Conservation (phyloP, 2,113 vertebrate genomes). For the Hypanus sabinus region DNA sequence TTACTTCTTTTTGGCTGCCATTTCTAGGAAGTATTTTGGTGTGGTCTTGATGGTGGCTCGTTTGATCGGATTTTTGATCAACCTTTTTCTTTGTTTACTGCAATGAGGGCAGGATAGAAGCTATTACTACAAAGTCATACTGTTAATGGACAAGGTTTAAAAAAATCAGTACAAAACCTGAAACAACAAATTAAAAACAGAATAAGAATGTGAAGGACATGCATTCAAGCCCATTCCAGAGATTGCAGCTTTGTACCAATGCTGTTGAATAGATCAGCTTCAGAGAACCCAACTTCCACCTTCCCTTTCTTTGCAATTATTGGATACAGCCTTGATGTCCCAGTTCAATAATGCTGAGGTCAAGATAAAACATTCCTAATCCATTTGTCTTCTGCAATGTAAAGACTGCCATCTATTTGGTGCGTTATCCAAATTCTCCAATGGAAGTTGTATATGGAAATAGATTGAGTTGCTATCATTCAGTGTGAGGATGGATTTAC, state of each 20-base stretch:
- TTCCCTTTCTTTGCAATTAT: neutral
- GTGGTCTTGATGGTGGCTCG: constrained; percentile 81
- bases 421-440: neutral
- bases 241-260: neutral
- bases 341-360: neutral
- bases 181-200: neutral
- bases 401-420: neutral
- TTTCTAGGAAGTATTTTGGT: constrained; percentile 69
- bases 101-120: constrained; percentile 33
- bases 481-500: neutral
- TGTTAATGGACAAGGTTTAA: neutral
- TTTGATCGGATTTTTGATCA: constrained; percentile 77
- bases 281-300: neutral
- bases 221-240: neutral
- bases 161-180: neutral
- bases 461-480: neutral
- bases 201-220: neutral
- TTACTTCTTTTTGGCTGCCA: constrained; percentile 55
- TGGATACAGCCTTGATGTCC: neutral
- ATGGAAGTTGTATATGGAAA: neutral
- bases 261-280: neutral
- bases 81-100: constrained; percentile 80
- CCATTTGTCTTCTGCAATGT: neutral
- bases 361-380: neutral
- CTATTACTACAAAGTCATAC: neutral